Base-by-base conservation (phyloP, 2,797 vertebrate species). In the Tragelaphus oryx region DNA sequence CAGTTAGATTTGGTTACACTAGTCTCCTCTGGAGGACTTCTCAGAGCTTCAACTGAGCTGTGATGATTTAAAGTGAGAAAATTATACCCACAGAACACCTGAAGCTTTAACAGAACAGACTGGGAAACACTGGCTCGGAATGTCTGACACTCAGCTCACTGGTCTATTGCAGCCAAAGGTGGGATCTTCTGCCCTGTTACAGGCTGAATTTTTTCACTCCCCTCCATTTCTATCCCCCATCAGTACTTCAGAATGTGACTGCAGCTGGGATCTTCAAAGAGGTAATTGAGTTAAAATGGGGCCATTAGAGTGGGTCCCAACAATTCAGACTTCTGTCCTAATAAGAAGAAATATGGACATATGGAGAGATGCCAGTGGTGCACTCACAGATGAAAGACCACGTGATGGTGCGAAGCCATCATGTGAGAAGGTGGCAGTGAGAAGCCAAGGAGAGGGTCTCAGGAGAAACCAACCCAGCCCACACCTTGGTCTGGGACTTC, bases 281-380 rank as follows among this genome's bases (percentile, higher is more conserved):
- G 8, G 55, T 3, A 3, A 52, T 16, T 71, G 20, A 71, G 11
- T 41, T 52, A 85, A 68, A 79, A 46, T 12, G 10, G 41, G 26
- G 46, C 18, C 2, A 3, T 18, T 4, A 2, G 14, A 14, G 22
- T 18, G 17, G n/a, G 12, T 28, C 30, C 17, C 33, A 17, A 44
- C 6, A 14, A 55, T 2, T 4, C n/a, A 0, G 0, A n/a, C 16
- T 17, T 9, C 7, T 48, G 22, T 20, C 30, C 28, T 75, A 14
- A 1, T 18, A 17, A 33, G 79, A 71, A 37, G 75, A 71, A 26
- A 80, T 5, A 18, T 6, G 3, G 55, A 41, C 28, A 62, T 26
- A 20, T 2, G 4, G 20, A 55, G 46, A 62, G 22, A 75, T 2
- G 1, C 12, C 50, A 55, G 54, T 28, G 3, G 20, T 17, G 5